Evolutionary conservation across 2,888 invertebrate species (phyloP).

Genomic region (Mesorhabditis spiculigera): DNA sequence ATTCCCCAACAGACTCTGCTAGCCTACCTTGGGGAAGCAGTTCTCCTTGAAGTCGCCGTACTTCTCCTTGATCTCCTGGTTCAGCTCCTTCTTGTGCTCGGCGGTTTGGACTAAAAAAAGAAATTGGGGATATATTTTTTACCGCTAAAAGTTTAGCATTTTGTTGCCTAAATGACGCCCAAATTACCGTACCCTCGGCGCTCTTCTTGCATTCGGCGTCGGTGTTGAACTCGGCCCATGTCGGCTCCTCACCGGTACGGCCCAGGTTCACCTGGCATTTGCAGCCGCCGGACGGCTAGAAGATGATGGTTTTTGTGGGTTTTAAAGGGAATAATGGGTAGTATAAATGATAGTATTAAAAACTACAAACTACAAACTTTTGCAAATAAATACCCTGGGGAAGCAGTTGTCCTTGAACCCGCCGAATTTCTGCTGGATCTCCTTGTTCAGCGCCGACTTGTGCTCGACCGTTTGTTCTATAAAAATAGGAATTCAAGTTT

Average conservation of each 20-base stretch:
- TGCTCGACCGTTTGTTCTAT: slow-evolving; percentile 30
- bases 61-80: slow-evolving; percentile 52
- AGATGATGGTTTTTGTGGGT: background rate
- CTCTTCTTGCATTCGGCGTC: slow-evolving; percentile 38
- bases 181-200: slow-evolving; percentile 20
- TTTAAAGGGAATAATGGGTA: background rate
- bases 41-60: slow-evolving; percentile 49
- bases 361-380: background rate
- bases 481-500: background rate
- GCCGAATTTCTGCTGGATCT: slow-evolving; percentile 41
- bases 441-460: slow-evolving; percentile 32
- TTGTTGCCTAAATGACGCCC: background rate
- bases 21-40: slow-evolving; percentile 48
- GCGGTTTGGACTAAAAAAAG: slow-evolving; percentile 35
- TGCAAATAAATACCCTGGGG: slow-evolving; percentile 18
- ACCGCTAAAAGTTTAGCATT: background rate
- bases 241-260: slow-evolving; percentile 27
- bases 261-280: slow-evolving; percentile 42
- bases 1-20: background rate
- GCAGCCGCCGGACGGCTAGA: slow-evolving; percentile 41
- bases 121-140: background rate
- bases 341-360: background rate
- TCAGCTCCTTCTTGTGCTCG: slow-evolving; percentile 51
- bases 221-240: slow-evolving; percentile 26
- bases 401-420: slow-evolving; percentile 49